Evolutionary conservation across 2,113 vertebrate species (phyloP), one percentile per base, ranked within the genome.

Genomic region (Chrysemys picta): DNA sequence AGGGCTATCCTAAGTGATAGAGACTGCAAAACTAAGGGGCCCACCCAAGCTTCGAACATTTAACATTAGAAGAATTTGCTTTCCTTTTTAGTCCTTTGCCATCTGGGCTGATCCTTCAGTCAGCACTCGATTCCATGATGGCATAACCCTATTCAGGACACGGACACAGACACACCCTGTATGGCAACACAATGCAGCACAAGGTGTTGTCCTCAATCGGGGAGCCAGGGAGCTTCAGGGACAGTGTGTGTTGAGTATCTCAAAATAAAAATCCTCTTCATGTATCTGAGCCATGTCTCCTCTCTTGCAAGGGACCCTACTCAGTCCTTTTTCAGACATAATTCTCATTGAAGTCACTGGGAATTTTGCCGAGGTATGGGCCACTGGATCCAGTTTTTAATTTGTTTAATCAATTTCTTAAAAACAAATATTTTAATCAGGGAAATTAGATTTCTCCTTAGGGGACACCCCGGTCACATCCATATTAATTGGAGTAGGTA

Each of bases 351-450:
- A 93, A 3, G 17, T 52, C 65, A 78, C 8, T 75, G 56, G 53
- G 56, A 86, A 24, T 91, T 95, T 95, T 96, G 59, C n/a, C 69
- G 49, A 86, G 88, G 29, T 13, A 52, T 91, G 35, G 94, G 19
- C 49, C 84, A n/a, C 52, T 90, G 50, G 22, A 96, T 38, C 52
- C 86, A 89, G 57, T 17, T 84, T 52, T 72, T 87, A 78, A 82
- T 89, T 91, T 94, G 89, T 91, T 96, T 93, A 93, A 93, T 89
- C 3, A 12, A 69, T 95, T 91, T 93, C 56, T 93, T 97, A 93
- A 93, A 87, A 49, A 45, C 50, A 85, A 82, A 42, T 16, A 38
- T 80, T 92, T 79, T 92, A 75, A 35, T 84, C 76, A 4, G 2
- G 75, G 59, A 93, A 93, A 95, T 94, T 94, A 91, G 72, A 81